Conservation (phyloP, 2,797 vertebrate genomes). For the Delichon dasypus region DNA sequence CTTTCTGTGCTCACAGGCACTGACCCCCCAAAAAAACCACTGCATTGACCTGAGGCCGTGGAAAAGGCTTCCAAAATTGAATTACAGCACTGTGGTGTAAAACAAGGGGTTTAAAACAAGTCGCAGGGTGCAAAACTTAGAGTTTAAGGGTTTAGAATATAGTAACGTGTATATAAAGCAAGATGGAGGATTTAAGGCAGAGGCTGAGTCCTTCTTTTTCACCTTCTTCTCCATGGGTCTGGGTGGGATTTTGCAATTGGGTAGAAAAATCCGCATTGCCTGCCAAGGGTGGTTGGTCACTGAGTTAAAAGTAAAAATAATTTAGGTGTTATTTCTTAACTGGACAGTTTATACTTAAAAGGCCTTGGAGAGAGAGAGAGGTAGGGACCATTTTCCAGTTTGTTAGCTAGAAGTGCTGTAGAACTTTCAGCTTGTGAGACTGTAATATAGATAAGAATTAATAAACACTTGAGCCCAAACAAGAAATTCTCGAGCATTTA, state of each 20-base stretch:
- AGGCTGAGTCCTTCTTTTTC: not conserved
- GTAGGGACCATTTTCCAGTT: not conserved
- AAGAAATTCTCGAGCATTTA: not conserved
- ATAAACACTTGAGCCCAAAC: not conserved
- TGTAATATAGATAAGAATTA: not conserved
- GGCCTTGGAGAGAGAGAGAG: not conserved
- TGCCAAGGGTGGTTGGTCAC: not conserved
- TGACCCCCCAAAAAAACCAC: not conserved
- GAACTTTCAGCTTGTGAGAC: not conserved
- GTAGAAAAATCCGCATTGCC: rapidly evolving
- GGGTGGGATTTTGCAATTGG: not conserved
- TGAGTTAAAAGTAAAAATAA: not conserved
- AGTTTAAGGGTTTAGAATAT: not conserved
- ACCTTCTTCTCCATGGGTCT: not conserved
- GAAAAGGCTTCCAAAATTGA: not conserved
- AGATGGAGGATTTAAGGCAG: not conserved
- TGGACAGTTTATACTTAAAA: not conserved
- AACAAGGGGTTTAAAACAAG: too few relatives aligned
- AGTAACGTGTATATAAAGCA: not conserved
- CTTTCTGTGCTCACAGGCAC: not conserved
- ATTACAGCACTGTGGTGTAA: not conserved
- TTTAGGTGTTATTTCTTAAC: not conserved
- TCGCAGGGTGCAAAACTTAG: too few relatives aligned
- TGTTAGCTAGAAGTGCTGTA: not conserved
- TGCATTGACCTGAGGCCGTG: not conserved